Conservation (phyloP, 2,888 invertebrate genomes). For the Slavum lentiscoides region DNA sequence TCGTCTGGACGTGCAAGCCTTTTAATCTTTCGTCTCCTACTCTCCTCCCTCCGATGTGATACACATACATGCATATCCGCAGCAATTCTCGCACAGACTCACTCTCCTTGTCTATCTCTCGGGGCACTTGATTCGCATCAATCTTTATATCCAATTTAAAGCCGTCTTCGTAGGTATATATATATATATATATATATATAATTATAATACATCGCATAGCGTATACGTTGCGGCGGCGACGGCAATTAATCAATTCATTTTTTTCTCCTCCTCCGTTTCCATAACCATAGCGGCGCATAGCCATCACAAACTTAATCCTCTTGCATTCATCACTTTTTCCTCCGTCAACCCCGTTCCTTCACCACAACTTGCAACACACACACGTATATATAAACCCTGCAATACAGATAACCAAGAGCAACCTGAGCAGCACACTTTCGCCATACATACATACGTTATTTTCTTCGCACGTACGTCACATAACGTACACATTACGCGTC, state of each 20-base stretch:
- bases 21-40: constrained; percentile 40
- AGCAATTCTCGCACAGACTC: not conserved
- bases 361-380: no score
- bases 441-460: no score
- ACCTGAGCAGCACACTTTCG: no score
- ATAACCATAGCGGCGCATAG: no score
- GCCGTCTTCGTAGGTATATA: not conserved
- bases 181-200: no score
- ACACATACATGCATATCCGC: not conserved
- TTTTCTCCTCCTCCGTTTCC: not conserved
- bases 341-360: no score
- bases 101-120: not conserved
- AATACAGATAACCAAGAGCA: no score
- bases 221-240: not conserved
- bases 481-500: no score
- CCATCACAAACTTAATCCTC: no score
- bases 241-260: constrained; percentile 52
- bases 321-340: no score
- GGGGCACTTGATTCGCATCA: constrained; percentile 45
- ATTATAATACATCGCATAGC: not conserved
- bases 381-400: no score
- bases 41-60: not conserved
- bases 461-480: no score
- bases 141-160: constrained; percentile 53
- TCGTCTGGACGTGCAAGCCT: not conserved